These are phyloP conservation scores for Caenorhabditis sp. DNA, from an alignment of 2,888 invertebrate genomes.

Conservation along the genomic window DNA sequence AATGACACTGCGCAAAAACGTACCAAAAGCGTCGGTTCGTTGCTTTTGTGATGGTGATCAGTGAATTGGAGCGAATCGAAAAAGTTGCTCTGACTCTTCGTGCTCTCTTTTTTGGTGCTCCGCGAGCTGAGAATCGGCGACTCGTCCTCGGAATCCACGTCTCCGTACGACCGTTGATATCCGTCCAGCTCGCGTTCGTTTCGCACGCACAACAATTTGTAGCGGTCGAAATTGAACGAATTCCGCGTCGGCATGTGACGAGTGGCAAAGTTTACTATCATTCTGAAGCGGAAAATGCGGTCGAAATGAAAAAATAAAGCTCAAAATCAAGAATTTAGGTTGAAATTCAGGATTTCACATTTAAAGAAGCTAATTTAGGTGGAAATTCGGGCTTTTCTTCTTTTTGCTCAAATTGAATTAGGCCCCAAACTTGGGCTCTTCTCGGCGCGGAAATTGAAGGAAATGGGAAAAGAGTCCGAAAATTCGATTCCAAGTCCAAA, in stretches of 20 bases:
- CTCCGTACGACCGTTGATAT: constrained; percentile 48
- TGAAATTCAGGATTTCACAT: neutral
- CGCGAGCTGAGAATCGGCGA: constrained; percentile 33
- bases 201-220: constrained; percentile 49
- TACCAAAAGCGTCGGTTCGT: constrained; percentile 32
- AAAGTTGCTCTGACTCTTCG: constrained; percentile 20
- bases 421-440: neutral
- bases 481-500: neutral
- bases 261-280: constrained; percentile 58
- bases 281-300: too few species aligned
- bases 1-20: neutral
- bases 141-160: constrained; percentile 52
- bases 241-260: constrained; percentile 47
- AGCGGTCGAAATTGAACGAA: constrained; percentile 46
- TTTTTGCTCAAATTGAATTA: too few species aligned
- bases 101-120: constrained; percentile 6
- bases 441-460: neutral
- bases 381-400: neutral
- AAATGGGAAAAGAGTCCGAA: neutral
- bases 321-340: too few species aligned
- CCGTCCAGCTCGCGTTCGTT: constrained; percentile 53
- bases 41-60: constrained; percentile 14
- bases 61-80: constrained; percentile 51
- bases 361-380: neutral
- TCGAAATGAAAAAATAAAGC: too few species aligned